Conservation (phyloP, 2,113 vertebrate genomes). For the Eptesicus fuscus region DNA sequence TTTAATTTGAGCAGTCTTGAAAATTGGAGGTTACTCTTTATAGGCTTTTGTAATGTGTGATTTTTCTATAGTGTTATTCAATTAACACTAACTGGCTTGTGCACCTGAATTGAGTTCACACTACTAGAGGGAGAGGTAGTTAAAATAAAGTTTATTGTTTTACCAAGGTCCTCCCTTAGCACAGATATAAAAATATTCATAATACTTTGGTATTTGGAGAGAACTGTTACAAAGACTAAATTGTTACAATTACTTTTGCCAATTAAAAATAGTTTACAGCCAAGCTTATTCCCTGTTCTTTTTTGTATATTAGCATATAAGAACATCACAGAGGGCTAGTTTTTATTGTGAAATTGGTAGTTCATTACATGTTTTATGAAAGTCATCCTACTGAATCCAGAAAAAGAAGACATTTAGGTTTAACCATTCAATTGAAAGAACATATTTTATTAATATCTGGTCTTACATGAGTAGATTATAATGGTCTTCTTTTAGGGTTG, state of each 20-base stretch:
- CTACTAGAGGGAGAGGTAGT: not conserved
- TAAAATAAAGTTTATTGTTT: not conserved
- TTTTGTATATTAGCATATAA: not conserved
- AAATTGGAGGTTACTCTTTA: not conserved
- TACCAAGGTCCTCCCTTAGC: not conserved
- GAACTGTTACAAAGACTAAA: not conserved
- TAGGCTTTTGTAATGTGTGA: not conserved
- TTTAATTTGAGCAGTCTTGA: not conserved
- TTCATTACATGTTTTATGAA: not conserved
- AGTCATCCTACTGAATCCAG: not conserved
- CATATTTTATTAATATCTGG: not conserved
- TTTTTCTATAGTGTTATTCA: not conserved
- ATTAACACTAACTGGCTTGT: not conserved
- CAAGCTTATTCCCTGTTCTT: not conserved
- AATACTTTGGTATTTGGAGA: not conserved
- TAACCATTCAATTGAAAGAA: conserved; percentile 3
- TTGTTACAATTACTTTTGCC: conserved; percentile 6
- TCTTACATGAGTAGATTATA: not conserved
- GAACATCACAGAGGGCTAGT: not conserved
- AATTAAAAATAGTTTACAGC: conserved; percentile 14
- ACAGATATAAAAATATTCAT: not conserved
- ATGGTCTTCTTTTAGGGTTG: not conserved
- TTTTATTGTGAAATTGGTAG: not conserved
- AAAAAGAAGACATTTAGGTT: not conserved
- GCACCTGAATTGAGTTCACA: not conserved